These are phyloP conservation scores for Griposia aprilina DNA, from an alignment of 2,888 invertebrate species.

Conservation along the genomic window DNA sequence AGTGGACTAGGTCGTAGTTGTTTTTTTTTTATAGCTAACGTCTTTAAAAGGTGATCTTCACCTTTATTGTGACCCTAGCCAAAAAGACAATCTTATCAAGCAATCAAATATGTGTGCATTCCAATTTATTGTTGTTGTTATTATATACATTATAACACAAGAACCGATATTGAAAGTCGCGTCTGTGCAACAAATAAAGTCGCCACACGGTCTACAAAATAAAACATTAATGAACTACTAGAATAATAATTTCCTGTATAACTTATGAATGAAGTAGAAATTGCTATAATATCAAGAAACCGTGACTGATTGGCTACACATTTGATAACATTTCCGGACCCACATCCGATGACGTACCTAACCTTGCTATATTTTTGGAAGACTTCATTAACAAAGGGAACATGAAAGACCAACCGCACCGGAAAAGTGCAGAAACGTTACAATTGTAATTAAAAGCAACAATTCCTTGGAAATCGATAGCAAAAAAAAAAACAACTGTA, in stretches of 20 bases:
- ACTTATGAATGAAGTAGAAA: conserved; percentile 54
- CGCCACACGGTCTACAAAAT: conserved; percentile 49
- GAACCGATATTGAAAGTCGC: conserved; percentile 1
- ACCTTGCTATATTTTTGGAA: conserved; percentile 64
- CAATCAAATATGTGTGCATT: not conserved
- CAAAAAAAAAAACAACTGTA: conserved; percentile 71
- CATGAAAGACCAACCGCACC: conserved; percentile 75
- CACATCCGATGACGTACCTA: conserved; percentile 57
- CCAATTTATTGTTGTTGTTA: not conserved
- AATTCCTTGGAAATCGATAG: conserved; percentile 82
- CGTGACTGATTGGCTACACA: conserved; percentile 48
- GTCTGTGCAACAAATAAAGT: conserved; percentile 20
- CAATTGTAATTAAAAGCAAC: conserved; percentile 75
- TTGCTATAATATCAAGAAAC: conserved; percentile 45
- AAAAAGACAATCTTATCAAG: not conserved
- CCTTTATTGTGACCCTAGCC: not conserved
- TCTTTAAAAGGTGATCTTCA: not conserved
- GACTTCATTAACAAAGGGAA: conserved; percentile 62
- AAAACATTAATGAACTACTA: conserved; percentile 30
- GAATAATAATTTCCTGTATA: conserved; percentile 23
- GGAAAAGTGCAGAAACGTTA: conserved; percentile 73
- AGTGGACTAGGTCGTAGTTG: too few species aligned
- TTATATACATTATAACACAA: not conserved
- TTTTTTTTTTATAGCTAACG: not conserved
- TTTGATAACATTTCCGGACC: conserved; percentile 63